Base-by-base conservation (phyloP, 2,113 vertebrate genomes). In the Oreocharis arfaki region DNA sequence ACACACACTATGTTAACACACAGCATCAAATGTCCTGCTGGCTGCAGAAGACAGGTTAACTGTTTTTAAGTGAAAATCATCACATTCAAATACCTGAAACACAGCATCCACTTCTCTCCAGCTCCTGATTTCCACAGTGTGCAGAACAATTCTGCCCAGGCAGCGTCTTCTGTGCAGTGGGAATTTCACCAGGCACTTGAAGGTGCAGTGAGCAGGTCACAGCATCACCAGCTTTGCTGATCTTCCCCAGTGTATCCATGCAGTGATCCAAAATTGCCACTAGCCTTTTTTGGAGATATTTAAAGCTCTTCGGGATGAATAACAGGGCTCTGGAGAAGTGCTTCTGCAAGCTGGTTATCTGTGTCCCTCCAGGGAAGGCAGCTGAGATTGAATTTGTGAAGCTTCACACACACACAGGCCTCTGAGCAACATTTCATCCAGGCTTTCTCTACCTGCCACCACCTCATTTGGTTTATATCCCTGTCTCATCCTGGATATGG, bases 1-100 rank as follows among this genome's bases (percentile, higher is more conserved):
- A 55, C n/a, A 9, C 44, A 5, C 9, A 8, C 15, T 17, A 0
- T 1, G 32, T 14, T 47, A 65, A 65, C 41, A 67, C 1, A 1
- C 1, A 6, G 35, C 73, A 77, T 3, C 41, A 24, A 24, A 41
- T 2, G 16, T 63, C 70, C 67, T 17, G 4, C 52, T 16, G 20
- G 53, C 52, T 90, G 64, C 64, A 76, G 76, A 44, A 26, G 41
- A 39, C 39, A 37, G 32, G 26, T 39, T 41, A 46, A 23, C 28
- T 21, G 21, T 8, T 82, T 39, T 52, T 27, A 5, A 5, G 22
- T 5, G 44, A 44, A 46, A 96, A 81, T 53, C 12, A 41, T 26
- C 28, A 24, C 19, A 44, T 42, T 28, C 33, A 32, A 60, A 67
- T 33, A 85, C 60, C 37, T 75, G 76, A 60, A 87, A 56, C 17